Conservation (phyloP, 2,888 invertebrate genomes). For the Kuschelorhynchus macadamiae region DNA sequence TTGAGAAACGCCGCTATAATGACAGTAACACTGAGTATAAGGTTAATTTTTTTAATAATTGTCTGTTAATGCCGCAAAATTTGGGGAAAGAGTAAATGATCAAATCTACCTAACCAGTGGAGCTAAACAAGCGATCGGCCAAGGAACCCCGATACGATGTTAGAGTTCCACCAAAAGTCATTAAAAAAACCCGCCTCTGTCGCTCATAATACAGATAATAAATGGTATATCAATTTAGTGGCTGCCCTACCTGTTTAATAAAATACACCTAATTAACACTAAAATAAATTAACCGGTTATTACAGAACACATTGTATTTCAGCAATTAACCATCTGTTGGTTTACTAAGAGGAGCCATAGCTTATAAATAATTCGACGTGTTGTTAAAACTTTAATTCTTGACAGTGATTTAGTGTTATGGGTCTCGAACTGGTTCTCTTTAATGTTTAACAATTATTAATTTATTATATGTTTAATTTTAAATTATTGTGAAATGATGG, state of each 20-base stretch:
- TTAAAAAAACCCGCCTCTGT: background rate
- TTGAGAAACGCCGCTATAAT: too few relatives aligned
- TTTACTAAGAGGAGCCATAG: slow-evolving; percentile 61
- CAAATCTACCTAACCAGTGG: too few relatives aligned
- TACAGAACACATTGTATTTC: slow-evolving; percentile 65
- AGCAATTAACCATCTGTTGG: slow-evolving; percentile 65
- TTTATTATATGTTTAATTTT: slow-evolving; percentile 50
- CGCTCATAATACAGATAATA: slow-evolving; percentile 3
- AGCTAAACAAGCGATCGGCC: too few relatives aligned
- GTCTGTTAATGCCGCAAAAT: too few relatives aligned
- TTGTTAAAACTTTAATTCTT: slow-evolving; percentile 64
- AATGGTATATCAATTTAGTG: slow-evolving; percentile 32
- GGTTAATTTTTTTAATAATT: too few relatives aligned
- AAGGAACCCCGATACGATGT: too few relatives aligned
- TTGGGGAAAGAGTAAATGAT: too few relatives aligned
- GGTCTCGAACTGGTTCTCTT: slow-evolving; percentile 63
- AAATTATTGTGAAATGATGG: slow-evolving; percentile 35
- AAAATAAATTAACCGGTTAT: slow-evolving; percentile 66
- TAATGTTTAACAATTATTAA: slow-evolving; percentile 66
- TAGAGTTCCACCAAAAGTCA: too few relatives aligned
- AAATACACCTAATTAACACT: slow-evolving; percentile 63
- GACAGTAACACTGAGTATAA: too few relatives aligned
- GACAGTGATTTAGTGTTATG: slow-evolving; percentile 66
- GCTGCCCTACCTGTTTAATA: slow-evolving; percentile 52
- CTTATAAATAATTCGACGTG: slow-evolving; percentile 63